Evolutionary conservation across 2,797 vertebrate genomes (phyloP), one percentile per base, ranked within the genome.

Genomic region (Hippoglossus hippoglossus): DNA sequence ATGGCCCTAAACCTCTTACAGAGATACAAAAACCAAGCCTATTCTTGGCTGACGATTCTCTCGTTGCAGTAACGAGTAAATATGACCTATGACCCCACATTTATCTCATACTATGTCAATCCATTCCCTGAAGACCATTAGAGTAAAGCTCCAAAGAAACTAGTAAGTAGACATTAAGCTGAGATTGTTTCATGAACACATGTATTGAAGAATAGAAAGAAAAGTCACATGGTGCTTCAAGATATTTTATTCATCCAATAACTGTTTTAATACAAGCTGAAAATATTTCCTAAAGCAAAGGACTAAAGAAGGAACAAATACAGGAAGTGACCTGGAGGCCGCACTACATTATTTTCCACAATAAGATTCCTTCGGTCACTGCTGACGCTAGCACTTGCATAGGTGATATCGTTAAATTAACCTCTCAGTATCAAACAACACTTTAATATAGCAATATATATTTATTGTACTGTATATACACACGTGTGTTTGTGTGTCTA

Each of bases 391-490:
- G 84, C 73, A 80, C 85, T 85, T 87, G 87, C 82, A 90, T 88
- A 87, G 85, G 60, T 75, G 72, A 66, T 68, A 70, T 61, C 10
- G 5, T 12, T 8, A 81, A 79, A 86, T 79, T 72, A 69, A 78
- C 63, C 77, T 79, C 71, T 81, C 63, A 21, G 80, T 91, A 90
- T 93, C 81, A 89, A 89, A 91, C 81, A 74, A 80, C 88, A 87
- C 84, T 90, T 88, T 74, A 89, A 39, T 52, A 19, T 19, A 51
- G 21, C 15, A 22, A 56, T 24, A 50, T 34, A 24, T 34, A 34
- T 36, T 51, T 24, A 52, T 6, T 41, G 3, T 24, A 52, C 3
- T 41, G 3, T 41, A 13, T 36, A 18, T 59, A 3, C 44, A n/a
- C 8, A 2, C 24, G 9, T 18, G 5, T 8, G 5, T 52, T 18